Base-by-base conservation (phyloP, 2,888 invertebrate genomes). In the Troides oblongomaculatus region DNA sequence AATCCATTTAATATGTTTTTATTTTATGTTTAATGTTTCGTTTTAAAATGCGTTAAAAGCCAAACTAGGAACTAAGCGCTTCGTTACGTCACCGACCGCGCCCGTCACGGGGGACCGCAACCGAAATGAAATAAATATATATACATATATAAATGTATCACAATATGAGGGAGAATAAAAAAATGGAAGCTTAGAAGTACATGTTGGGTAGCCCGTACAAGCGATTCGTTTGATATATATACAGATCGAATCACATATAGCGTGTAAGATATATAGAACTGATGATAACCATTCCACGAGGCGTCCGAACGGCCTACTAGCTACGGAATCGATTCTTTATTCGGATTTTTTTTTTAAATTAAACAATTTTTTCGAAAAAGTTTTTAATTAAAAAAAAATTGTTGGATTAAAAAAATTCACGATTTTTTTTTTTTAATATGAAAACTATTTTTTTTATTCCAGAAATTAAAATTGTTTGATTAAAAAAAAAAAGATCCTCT, bases 41-140 rank as follows among this genome's bases (percentile, higher is more conserved):
- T 58, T 58, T 50, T 62, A 39, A 50, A 23, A 21, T 17, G 30
- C 30, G 56, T 57, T 57, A 68, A 80, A 83, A 78, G 84, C 84
- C 84, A 84, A 84, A 84, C 79, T 83, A 84, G 84, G 60, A 69
- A 64, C n/a, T 83, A 84, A 81, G 81, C 73, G 79, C 79, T 79
- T 78, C 18, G n/a, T 8, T 17, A 53, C 61, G 62, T 59, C 69
- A 57, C 23, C 43, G 46, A 58, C 72, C 73, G 72, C 76, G 74
- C 76, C 79, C 80, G 79, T 75, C 80, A 77, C 78, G 72, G 75
- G 73, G 71, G 72, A 39, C 62, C 68, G 74, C 71, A 73, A 69
- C 61, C 25, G 64, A 43, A 46, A 72, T 72, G 64, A 43, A 46
- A 72, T 72, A 73, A 75, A 74, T 71, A 73, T 74, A 76, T 77